phyloP scores from a whole-genome alignment of 2,888 invertebrate genomes.

The Nezara viridula region DNA sequence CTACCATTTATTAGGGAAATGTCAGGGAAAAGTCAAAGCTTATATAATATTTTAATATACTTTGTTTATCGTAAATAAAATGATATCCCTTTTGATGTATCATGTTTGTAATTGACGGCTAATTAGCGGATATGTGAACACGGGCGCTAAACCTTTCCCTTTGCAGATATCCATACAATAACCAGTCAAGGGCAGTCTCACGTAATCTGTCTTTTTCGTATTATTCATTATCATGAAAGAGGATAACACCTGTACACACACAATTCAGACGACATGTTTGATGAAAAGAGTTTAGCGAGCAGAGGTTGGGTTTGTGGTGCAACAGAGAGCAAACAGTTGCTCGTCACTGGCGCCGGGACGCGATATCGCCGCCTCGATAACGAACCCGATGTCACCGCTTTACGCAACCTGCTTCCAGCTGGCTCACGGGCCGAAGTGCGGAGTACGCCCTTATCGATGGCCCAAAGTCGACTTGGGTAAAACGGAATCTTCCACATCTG shows the following conservation, averaged over 20 bases:
- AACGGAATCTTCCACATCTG: background rate
- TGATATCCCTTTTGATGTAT: too few relatives aligned
- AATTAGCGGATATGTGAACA: background rate
- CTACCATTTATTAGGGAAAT: too few relatives aligned
- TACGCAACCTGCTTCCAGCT: background rate
- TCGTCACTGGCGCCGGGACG: background rate
- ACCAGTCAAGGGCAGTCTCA: background rate
- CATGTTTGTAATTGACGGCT: too few relatives aligned
- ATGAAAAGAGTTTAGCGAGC: too few relatives aligned
- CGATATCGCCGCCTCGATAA: background rate
- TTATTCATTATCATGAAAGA: background rate
- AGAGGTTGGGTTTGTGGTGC: background rate
- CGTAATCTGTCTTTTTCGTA: background rate
- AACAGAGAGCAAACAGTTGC: background rate
- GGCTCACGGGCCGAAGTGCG: background rate
- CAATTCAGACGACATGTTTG: background rate
- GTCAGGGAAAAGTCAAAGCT: too few relatives aligned
- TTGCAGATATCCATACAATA: conserved; percentile 6
- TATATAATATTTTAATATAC: too few relatives aligned
- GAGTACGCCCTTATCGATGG: background rate
- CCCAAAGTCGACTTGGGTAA: too few relatives aligned
- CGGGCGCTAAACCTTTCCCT: background rate
- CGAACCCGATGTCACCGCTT: background rate
- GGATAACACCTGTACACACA: background rate
- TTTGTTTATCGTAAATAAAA: too few relatives aligned